Conservation (phyloP, 2,888 invertebrate genomes). For the Shargacucullia verbasci region DNA sequence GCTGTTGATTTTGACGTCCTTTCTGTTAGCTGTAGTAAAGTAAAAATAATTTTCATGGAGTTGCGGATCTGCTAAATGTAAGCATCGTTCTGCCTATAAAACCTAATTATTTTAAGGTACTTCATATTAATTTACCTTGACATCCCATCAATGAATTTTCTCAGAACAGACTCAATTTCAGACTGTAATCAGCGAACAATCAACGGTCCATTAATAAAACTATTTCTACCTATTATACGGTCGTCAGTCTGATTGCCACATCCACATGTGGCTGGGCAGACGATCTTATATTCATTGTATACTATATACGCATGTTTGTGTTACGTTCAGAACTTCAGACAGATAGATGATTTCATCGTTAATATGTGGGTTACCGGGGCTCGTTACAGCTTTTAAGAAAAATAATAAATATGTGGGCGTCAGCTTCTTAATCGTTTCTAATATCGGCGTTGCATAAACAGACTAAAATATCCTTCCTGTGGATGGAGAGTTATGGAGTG, state of each 20-base stretch:
- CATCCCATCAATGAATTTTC: constrained; percentile 16
- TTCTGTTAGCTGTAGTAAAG: too few species aligned
- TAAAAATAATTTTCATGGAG: too few species aligned
- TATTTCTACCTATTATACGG: constrained; percentile 33
- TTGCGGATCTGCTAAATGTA: too few species aligned
- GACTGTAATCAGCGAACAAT: constrained; percentile 33
- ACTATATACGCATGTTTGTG: constrained; percentile 10
- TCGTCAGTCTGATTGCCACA: constrained; percentile 47
- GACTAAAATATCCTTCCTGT: constrained; percentile 29
- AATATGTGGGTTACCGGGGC: constrained; percentile 57
- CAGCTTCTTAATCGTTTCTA: constrained; percentile 26
- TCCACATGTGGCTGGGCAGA: constrained; percentile 50
- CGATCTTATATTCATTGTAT: constrained; percentile 33
- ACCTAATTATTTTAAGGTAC: too few species aligned
- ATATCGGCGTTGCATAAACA: constrained; percentile 34
- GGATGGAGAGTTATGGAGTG: constrained; percentile 14
- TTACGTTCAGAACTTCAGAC: constrained; percentile 23
- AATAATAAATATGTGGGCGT: constrained; percentile 53
- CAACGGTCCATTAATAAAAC: constrained; percentile 37
- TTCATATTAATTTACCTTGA: constrained; percentile 16
- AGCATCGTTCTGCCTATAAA: too few species aligned
- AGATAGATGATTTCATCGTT: constrained; percentile 54
- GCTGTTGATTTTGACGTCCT: too few species aligned
- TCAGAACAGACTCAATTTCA: constrained; percentile 37
- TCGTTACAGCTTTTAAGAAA: constrained; percentile 48